These are phyloP conservation scores for Solenodon paradoxus DNA, from an alignment of 2,113 vertebrate species.

Conservation along the genomic window DNA sequence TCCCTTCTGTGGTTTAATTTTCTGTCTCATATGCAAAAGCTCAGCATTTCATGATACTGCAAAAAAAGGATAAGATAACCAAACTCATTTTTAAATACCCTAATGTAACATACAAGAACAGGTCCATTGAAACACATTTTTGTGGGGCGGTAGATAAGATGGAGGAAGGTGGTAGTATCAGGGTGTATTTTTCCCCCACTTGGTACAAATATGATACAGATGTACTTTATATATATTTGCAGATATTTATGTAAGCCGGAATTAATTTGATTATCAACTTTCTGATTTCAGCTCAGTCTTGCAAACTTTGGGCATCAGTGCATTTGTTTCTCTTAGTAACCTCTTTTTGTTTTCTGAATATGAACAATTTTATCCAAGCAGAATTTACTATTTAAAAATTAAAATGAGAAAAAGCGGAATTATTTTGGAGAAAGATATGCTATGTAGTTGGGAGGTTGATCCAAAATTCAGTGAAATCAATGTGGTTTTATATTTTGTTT, in stretches of 20 bases:
- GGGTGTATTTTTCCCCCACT: not conserved
- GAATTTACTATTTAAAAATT: not conserved
- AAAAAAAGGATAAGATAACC: not conserved
- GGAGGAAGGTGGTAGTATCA: not conserved
- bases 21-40: not conserved
- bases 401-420: not conserved
- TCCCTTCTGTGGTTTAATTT: constrained; percentile 2
- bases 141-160: not conserved
- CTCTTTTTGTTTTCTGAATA: not conserved
- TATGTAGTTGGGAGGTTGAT: not conserved
- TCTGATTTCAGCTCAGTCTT: not conserved
- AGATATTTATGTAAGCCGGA: not conserved
- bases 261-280: not conserved
- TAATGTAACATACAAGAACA: not conserved
- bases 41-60: not conserved
- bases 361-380: not conserved
- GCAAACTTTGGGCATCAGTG: not conserved
- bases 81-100: not conserved
- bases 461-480: not conserved
- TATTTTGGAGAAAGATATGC: not conserved
- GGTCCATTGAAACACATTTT: not conserved
- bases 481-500: not conserved
- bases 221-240: not conserved
- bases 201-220: not conserved
- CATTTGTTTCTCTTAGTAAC: not conserved